A percentile compares a stretch with the other conserved stretches of the same genome.
These are phyloP conservation scores for Esox masquinongy DNA, from an alignment of 2,797 vertebrate genomes.

Conservation along the genomic window DNA sequence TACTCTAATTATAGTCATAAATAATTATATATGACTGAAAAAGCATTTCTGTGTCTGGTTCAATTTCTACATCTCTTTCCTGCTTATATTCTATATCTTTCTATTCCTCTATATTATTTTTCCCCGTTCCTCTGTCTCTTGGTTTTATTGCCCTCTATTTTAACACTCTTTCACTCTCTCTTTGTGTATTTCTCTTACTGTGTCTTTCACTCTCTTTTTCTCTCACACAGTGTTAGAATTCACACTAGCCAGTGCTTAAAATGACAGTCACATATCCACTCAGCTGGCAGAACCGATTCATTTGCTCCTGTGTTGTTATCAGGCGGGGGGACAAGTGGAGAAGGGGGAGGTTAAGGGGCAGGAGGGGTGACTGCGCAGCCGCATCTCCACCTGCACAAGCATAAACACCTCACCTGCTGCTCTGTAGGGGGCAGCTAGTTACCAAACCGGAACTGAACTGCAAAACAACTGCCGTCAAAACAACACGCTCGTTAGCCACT, in stretches of 20 bases:
- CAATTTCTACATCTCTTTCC: not conserved
- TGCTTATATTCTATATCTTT: not conserved
- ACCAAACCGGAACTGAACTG: conserved; percentile 69
- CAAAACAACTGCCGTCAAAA: conserved; percentile 77
- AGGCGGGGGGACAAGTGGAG: conserved; percentile 14
- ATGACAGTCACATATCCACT: conserved; percentile 29
- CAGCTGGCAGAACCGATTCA: conserved; percentile 23
- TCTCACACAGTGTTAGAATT: conserved; percentile 6
- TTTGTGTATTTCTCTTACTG: conserved; percentile 5
- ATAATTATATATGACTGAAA: too few relatives aligned
- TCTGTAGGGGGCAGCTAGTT: conserved; percentile 50
- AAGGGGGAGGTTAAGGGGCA: not conserved
- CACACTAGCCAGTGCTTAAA: conserved; percentile 13
- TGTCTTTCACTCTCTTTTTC: not conserved
- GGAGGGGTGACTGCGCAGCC: not conserved
- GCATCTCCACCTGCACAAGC: conserved; percentile 50
- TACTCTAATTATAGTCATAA: too few relatives aligned
- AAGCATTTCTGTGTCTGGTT: too few relatives aligned
- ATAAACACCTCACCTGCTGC: conserved; percentile 58
- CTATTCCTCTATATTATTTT: not conserved
- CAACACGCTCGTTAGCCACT: conserved; percentile 68
- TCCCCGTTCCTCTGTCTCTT: too few relatives aligned
- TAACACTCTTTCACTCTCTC: not conserved
- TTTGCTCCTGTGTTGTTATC: conserved; percentile 28
- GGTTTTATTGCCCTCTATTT: too few relatives aligned